These are phyloP conservation scores for Epiblema foenella DNA, from an alignment of 2,888 invertebrate genomes.

Conservation along the genomic window DNA sequence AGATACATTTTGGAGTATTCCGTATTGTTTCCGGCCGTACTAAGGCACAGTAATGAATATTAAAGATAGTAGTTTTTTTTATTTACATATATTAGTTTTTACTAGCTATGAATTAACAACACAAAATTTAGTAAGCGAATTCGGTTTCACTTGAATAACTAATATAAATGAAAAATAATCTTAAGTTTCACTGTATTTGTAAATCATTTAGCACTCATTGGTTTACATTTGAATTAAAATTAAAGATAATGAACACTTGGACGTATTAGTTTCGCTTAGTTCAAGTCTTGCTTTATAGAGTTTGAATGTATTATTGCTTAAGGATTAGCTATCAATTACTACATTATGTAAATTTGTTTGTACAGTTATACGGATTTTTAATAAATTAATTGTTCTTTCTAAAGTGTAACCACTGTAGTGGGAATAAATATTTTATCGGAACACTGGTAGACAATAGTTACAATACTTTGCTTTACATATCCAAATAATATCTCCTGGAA, in stretches of 20 bases:
- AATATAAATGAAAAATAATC: background rate
- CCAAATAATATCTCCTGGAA: conserved; percentile 70
- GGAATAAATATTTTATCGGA: conserved; percentile 65
- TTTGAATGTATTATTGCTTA: conserved; percentile 54
- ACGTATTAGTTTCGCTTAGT: conserved; percentile 35
- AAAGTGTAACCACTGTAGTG: conserved; percentile 56
- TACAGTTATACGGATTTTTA: conserved; percentile 72
- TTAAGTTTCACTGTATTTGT: background rate
- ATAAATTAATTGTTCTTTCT: conserved; percentile 49
- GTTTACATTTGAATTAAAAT: conserved; percentile 18
- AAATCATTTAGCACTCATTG: conserved; percentile 22
- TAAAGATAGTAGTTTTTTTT: background rate
- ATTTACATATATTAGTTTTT: background rate
- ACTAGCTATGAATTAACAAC: background rate
- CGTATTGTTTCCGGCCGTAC: background rate
- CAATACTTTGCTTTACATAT: conserved; percentile 74
- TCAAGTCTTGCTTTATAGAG: conserved; percentile 46
- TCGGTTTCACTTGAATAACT: background rate
- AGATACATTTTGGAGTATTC: background rate
- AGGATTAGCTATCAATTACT: conserved; percentile 55
- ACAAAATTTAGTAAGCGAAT: background rate
- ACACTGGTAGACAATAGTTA: conserved; percentile 67
- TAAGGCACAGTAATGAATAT: background rate
- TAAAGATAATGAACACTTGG: conserved; percentile 1
- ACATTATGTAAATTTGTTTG: conserved; percentile 67